Evolutionary conservation across 2,797 vertebrate species (phyloP), one percentile per base, ranked within the genome.

Genomic region (Sebastes hubbsi): DNA sequence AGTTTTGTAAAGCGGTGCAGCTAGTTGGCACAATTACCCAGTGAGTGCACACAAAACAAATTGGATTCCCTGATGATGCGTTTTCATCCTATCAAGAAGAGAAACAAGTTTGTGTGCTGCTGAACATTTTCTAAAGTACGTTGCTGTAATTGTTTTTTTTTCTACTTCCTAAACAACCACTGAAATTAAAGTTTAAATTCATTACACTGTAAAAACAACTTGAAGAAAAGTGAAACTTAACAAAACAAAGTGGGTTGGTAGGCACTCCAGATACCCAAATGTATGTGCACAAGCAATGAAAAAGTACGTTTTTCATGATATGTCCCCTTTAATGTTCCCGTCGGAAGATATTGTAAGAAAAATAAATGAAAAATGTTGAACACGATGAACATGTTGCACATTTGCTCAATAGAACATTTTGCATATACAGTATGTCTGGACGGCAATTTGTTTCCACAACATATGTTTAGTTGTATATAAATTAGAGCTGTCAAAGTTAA

Each of bases 31-130:
- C 54, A 63, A 60, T 84, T 77, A 56, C 65, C 61, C 36, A 77
- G 61, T 55, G 69, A 75, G 29, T 12, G 6, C 42, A n/a, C 27
- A 73, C 22, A 62, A 61, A 74, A 68, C 34, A 42, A 71, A 59
- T 59, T 78, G 29, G 18, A 62, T 64, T 66, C 38, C 34, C 59
- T 25, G 22, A 61, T 56, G 78, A 76, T 75, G 66, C 59, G 60
- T 78, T 85, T 84, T 60, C 69, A 76, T 66, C 65, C 52, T 14
- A 46, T 74, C 8, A 58, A 75, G 63, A 65, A n/a, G 38, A 11
- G 16, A 63, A 84, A 73, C 42, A 12, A 25, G 49, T 49, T 49
- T 49, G 2, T 52, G n/a, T 65, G 30, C 12, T n/a, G 20, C n/a
- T 6, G 9, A 77, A 68, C 58, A 69, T 56, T 67, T 82, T 63